phyloP scores from a whole-genome alignment of 2,797 vertebrate species.

The Lophotriccus pileatus region DNA sequence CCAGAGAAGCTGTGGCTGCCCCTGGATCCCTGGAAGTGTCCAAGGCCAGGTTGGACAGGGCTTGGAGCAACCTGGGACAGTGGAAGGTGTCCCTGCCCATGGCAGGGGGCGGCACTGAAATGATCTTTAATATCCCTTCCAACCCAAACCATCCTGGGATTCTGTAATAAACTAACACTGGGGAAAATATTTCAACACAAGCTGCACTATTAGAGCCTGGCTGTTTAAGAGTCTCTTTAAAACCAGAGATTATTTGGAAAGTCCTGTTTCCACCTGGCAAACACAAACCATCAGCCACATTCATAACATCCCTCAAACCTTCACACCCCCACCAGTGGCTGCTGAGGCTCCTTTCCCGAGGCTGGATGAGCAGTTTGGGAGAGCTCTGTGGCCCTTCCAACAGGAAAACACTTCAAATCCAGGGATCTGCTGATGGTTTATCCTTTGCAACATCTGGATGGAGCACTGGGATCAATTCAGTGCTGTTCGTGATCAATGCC shows the following conservation, averaged over 20 bases:
- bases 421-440: background rate
- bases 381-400: background rate
- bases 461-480: background rate
- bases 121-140: background rate
- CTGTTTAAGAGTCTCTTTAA: background rate
- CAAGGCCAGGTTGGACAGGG: rapidly evolving
- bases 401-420: background rate
- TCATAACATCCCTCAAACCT: background rate
- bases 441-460: background rate
- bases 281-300: background rate
- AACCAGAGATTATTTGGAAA: background rate
- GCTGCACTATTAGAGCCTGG: background rate
- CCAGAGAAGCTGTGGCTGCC: background rate
- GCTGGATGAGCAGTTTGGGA: background rate
- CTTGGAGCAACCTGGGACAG: background rate
- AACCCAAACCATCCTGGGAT: background rate
- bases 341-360: background rate
- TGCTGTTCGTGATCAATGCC: background rate
- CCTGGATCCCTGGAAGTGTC: background rate
- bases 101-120: background rate
- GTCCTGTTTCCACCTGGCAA: background rate
- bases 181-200: background rate
- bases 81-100: background rate
- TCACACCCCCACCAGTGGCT: rapidly evolving
- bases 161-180: background rate